Base-by-base conservation (phyloP, 2,888 invertebrate species). In the Petrophora chlorosata region DNA sequence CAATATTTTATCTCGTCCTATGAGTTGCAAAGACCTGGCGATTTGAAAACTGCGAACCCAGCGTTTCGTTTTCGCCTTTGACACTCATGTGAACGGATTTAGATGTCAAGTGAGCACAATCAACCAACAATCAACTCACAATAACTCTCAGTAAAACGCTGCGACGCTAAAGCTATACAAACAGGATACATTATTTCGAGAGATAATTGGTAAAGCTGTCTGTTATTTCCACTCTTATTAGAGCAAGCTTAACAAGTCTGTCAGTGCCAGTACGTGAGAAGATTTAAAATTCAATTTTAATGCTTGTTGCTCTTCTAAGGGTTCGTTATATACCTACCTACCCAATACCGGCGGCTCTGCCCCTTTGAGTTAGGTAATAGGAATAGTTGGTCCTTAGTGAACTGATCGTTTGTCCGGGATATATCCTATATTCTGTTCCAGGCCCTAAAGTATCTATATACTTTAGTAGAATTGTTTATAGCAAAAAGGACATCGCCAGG, bases 21-120 rank as follows among this genome's bases (percentile, higher is more conserved):
- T 28, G 32, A 43, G 57, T 14, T 55, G 62, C 55, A 62, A 68
- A 65, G 55, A 45, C 32, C 28, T 30, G 40, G 30, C 26, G 43
- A 56, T 56, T 52, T 53, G 54, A 55, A 63, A 64, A 61, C 40
- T 44, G 53, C 44, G 51, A 36, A 44, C 51, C 41, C 46, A 59
- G 62, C 61, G 44, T 53, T 59, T 56, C n/a, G n/a, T 44, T 47
- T 43, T 57, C 53, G 53, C 62, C 62, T 74, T 67, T 72, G 70
- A 67, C 60, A 63, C 53, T 63, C 61, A 62, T 63, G 63, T 63
- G 69, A 68, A 67, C 62, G 65, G 67, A 68, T 69, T 70, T 65
- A 70, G 65, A 60, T 65, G 69, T 63, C 70, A 70, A 62, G 63
- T 61, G 62, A 60, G 59, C 60, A 69, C 65, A 72, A 72, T 70